phyloP scores from a whole-genome alignment of 2,888 invertebrate genomes.

The Stenichneumon culpator region DNA sequence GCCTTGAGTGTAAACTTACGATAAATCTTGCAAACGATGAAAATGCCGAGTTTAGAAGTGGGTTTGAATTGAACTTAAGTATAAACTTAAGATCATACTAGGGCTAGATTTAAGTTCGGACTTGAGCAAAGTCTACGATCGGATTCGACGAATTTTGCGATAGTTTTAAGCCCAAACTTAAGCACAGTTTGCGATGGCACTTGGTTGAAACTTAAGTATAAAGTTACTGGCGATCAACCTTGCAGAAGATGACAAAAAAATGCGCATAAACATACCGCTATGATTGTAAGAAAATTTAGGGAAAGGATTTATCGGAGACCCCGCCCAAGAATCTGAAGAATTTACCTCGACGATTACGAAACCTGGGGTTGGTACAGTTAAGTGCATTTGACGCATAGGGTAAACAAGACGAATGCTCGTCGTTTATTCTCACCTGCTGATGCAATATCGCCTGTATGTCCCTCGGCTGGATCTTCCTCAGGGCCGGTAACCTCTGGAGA shows the following conservation, averaged over 20 bases:
- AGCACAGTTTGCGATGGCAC: too few relatives aligned
- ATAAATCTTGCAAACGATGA: too few relatives aligned
- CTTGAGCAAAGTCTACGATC: too few relatives aligned
- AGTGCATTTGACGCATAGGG: background rate
- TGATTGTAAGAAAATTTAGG: background rate
- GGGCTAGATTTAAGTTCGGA: too few relatives aligned
- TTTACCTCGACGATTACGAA: constrained; percentile 11
- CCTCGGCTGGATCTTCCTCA: constrained; percentile 95
- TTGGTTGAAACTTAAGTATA: background rate
- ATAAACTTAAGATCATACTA: too few relatives aligned
- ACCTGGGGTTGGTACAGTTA: background rate
- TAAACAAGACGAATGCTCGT: background rate
- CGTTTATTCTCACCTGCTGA: constrained; percentile 79
- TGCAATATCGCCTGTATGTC: constrained; percentile 83
- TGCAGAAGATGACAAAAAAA: background rate
- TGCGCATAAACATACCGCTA: background rate
- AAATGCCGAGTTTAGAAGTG: too few relatives aligned
- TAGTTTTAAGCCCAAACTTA: too few relatives aligned
- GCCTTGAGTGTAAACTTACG: too few relatives aligned
- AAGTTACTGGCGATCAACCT: background rate
- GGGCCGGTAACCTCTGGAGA: constrained; percentile 95
- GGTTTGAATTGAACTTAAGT: too few relatives aligned
- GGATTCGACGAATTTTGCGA: too few relatives aligned
- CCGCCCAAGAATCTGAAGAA: constrained; percentile 2
- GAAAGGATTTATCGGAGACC: constrained; percentile 11